Evolutionary conservation across 2,888 invertebrate species (phyloP), one percentile per base, ranked within the genome.

Genomic region (Keiferia lycopersicella): DNA sequence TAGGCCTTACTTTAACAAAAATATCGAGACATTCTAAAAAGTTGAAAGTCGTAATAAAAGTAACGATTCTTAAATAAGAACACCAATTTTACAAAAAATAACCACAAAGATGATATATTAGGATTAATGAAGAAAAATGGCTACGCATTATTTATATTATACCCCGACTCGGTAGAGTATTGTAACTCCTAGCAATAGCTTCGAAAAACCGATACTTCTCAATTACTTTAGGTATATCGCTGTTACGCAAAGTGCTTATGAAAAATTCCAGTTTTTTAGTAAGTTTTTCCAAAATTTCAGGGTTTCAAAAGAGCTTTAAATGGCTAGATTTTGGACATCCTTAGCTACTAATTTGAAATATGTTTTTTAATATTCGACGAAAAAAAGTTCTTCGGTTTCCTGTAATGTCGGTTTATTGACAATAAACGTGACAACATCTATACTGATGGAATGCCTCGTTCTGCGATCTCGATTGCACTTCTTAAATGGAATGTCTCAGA

Each of bases 101-200:
- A 16, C 45, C 45, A 3, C n/a, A 45, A n/a, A n/a, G n/a, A 45
- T 45, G 45, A 41, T 41, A 41, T 14, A 41, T 41, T 41, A 1
- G 45, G 16, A 45, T 45, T 45, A 45, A 45, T 45, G 45, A n/a
- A 45, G 45, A 45, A 45, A 16, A 45, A 45, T 45, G n/a, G 16
- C 45, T n/a, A 45, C 16, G 16, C 45, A 45, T 45, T 45, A 45
- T 4, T 45, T 45, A 45, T 45, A 45, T 45, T 45, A 45, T 45
- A 45, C 14, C 14, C 3, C 41, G 14, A 41, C 34, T 34, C 10
- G 34, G 45, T 45, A n/a, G n/a, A 45, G 11, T 45, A n/a, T 45
- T n/a, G n/a, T 45, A 45, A 45, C 45, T 45, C 11, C 45, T 45
- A 45, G 45, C 34, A 10, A 34, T 7, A 45, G 45, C 45, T 45